A percentile compares a stretch with the other conserved stretches of the same genome.
Evolutionary conservation across 2,797 vertebrate genomes (phyloP).

Genomic region (Takifugu rubripes): DNA sequence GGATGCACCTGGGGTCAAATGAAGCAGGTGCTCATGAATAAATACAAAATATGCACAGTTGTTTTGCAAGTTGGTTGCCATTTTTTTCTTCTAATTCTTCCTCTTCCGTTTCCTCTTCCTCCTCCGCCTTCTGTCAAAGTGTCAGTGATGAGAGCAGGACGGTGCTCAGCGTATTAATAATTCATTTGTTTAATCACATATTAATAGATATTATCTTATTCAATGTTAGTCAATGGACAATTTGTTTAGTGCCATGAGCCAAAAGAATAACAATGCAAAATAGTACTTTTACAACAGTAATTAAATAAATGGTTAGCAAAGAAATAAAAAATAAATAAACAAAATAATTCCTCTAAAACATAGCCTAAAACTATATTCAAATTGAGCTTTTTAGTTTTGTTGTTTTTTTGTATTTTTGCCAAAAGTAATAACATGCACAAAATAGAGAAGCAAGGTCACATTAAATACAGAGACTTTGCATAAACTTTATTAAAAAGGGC

Average conservation of each 20-base stretch:
- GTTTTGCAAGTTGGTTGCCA: slow-evolving; percentile 32
- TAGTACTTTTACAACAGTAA: background rate
- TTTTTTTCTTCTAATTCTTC: slow-evolving; percentile 25
- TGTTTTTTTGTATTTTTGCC: too few species aligned
- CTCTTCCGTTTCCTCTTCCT: background rate
- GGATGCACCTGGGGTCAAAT: slow-evolving; percentile 47
- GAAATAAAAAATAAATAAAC: too few species aligned
- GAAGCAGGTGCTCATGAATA: slow-evolving; percentile 77
- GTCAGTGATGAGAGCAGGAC: slow-evolving; percentile 1
- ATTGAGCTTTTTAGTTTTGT: too few species aligned
- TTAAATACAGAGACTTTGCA: too few species aligned
- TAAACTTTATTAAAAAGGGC: too few species aligned
- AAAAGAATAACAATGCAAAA: slow-evolving; percentile 6
- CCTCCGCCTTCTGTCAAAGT: slow-evolving; percentile 19
- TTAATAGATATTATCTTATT: too few species aligned
- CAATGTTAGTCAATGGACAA: too few species aligned
- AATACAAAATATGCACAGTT: slow-evolving; percentile 66
- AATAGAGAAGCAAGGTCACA: too few species aligned
- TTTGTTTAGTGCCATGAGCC: slow-evolving; percentile 24
- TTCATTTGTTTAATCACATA: slow-evolving; percentile 7
- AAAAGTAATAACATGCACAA: too few species aligned
- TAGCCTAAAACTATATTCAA: too few species aligned
- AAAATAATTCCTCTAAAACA: too few species aligned
- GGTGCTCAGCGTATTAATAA: slow-evolving; percentile 12
- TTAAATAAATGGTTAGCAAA: too few species aligned